Conservation (phyloP, 2,797 vertebrate species). For the Sandelia bainsii region DNA sequence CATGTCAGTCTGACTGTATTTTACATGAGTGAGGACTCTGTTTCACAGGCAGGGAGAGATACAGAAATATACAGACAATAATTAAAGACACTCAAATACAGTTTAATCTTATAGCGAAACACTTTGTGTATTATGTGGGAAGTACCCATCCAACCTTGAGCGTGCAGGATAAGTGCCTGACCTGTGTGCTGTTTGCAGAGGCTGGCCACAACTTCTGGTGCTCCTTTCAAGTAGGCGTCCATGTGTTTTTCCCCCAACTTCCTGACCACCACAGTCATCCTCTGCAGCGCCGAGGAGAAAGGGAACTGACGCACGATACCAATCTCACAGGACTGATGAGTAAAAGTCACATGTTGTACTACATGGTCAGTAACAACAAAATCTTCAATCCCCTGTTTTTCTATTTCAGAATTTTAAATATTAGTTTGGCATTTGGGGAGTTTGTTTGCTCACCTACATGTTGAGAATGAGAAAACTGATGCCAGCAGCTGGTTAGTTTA, state of each 20-base stretch:
- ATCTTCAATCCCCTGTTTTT: neutral
- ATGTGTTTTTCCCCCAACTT: slow-evolving; percentile 92
- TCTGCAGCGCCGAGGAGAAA: slow-evolving; percentile 94
- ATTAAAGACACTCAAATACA: neutral
- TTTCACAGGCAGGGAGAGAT: neutral
- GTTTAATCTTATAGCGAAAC: neutral
- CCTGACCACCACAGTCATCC: slow-evolving; percentile 94
- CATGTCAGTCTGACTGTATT: neutral
- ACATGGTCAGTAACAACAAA: neutral
- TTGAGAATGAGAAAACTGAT: neutral
- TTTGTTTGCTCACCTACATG: neutral
- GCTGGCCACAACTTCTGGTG: slow-evolving; percentile 92
- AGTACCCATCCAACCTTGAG: neutral
- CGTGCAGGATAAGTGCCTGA: slow-evolving; percentile 64
- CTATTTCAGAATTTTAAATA: neutral
- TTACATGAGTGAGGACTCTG: neutral
- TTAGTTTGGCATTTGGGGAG: neutral
- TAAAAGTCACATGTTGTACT: neutral
- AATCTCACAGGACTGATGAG: slow-evolving; percentile 87
- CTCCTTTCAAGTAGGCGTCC: slow-evolving; percentile 95
- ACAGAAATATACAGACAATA: too few species aligned
- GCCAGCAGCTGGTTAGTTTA: neutral
- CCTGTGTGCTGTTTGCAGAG: slow-evolving; percentile 93
- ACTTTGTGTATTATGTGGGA: neutral
- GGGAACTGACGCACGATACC: slow-evolving; percentile 97